These are phyloP conservation scores for Erannis defoliaria DNA, from an alignment of 2,888 invertebrate species.

Conservation along the genomic window DNA sequence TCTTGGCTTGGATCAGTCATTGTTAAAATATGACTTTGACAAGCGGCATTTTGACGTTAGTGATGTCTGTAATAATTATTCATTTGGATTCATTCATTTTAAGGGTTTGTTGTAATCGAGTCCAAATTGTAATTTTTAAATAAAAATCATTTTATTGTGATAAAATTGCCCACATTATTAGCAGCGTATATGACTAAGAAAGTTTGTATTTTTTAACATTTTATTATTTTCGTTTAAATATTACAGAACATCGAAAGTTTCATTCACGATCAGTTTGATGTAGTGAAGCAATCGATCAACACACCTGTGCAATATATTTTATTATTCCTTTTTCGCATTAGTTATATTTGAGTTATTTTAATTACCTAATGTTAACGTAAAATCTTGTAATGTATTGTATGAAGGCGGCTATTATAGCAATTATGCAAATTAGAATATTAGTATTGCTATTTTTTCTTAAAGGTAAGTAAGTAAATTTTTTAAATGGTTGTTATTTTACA, in stretches of 20 bases:
- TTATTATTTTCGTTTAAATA: not conserved
- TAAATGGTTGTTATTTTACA: not conserved
- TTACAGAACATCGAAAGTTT: not conserved
- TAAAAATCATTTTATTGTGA: not conserved
- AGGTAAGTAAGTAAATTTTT: constrained; percentile 47
- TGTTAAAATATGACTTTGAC: too few species aligned
- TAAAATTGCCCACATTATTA: not conserved
- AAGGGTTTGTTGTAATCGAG: too few species aligned
- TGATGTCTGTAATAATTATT: too few species aligned
- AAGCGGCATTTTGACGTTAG: too few species aligned
- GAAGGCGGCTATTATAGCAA: constrained; percentile 9
- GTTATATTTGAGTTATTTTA: constrained; percentile 40
- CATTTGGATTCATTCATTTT: too few species aligned
- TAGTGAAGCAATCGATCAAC: constrained; percentile 38
- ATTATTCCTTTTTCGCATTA: constrained; percentile 51
- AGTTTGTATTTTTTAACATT: not conserved
- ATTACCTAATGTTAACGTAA: constrained; percentile 1
- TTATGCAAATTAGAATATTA: constrained; percentile 38
- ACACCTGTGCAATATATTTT: constrained; percentile 65
- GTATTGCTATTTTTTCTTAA: constrained; percentile 40
- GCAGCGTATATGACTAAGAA: not conserved
- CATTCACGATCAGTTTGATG: not conserved
- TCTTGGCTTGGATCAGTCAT: too few species aligned
- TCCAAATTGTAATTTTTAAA: too few species aligned
- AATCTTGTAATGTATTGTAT: constrained; percentile 7